Base-by-base conservation (phyloP, 1,140 invertebrate genomes). In the Centruroides sculpturatus region DNA sequence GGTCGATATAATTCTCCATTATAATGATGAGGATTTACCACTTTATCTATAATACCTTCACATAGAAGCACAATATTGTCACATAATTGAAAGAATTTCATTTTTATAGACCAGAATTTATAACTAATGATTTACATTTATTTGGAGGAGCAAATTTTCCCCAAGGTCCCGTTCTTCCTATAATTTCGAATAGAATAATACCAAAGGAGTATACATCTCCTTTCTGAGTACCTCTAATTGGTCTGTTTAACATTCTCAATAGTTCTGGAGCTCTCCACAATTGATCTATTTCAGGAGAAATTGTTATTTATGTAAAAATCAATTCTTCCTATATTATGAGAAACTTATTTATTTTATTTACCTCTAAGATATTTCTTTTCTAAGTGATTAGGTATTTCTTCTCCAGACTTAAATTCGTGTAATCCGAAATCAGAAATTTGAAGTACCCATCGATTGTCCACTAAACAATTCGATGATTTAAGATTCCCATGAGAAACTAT, bases 371-470 rank as follows among this genome's bases (percentile, higher is more conserved):
- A 41, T 41, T 41, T 41, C 41, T 8, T 41, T 41, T 41, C 41
- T 41, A 41, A 41, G 41, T 6, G 10, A 48, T 46, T 35, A 13
- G 64, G 56, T 6, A 64, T 36, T 12, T 64, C 59, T 47, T 70
- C 63, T 36, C 60, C 56, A 4, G 69, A 82, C 78, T 75, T 84
- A 67, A 87, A 83, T 70, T 86, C 83, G 67, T 85, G 82, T 5
- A 95, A 76, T 4, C 92, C 92, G 70, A 92, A 95, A 74, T 94
- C 92, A 0, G 89, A 80, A 8, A 96, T 75, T 70, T 95, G 93
- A 12, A 95, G 82, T 52, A 94, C 89, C 92, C 91, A 96, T 6
- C 92, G 80, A 5, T 88, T 91, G 72, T 95, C 91, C 13, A 96
- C 86, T 12, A 96, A 76, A 71, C 92, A 96, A 72, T 95, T 96